Percentiles rank a stretch among this genome's conserved stretches.
Conservation (phyloP, 2,888 invertebrate genomes). For the Tortrix viridana region DNA sequence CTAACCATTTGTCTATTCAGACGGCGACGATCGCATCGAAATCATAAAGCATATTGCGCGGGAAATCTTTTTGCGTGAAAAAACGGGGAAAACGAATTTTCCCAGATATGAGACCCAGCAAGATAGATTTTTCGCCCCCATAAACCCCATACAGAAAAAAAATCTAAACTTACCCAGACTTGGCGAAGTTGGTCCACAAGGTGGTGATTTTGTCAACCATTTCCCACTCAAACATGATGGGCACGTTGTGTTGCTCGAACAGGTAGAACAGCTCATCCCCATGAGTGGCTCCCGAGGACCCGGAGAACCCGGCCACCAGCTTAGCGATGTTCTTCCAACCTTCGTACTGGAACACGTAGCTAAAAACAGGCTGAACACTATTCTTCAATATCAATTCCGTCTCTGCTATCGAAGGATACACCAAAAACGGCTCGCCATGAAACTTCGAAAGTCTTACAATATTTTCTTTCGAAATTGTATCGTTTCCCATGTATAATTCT, state of each 20-base stretch:
- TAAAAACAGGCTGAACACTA: slow-evolving; percentile 58
- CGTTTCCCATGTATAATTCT: slow-evolving; percentile 66
- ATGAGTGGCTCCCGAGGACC: slow-evolving; percentile 61
- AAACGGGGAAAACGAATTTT: too few relatives aligned
- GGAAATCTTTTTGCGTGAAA: too few relatives aligned
- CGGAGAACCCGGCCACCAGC: slow-evolving; percentile 44
- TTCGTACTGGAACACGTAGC: slow-evolving; percentile 61
- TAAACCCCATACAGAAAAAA: too few relatives aligned
- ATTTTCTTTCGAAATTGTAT: slow-evolving; percentile 55
- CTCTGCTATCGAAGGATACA: slow-evolving; percentile 56
- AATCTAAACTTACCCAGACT: slow-evolving; percentile 35
- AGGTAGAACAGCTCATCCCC: slow-evolving; percentile 71
- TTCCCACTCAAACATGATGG: slow-evolving; percentile 54
- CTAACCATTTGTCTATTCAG: too few relatives aligned
- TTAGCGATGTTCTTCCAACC: slow-evolving; percentile 63
- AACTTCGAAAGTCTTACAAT: slow-evolving; percentile 59
- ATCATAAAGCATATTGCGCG: too few relatives aligned
- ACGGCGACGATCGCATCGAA: too few relatives aligned
- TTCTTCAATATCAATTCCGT: slow-evolving; percentile 57
- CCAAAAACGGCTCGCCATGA: slow-evolving; percentile 58
- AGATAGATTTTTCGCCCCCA: too few relatives aligned
- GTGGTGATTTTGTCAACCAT: slow-evolving; percentile 40
- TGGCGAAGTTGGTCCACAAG: slow-evolving; percentile 41
- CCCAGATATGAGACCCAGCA: too few relatives aligned
- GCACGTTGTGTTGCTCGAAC: slow-evolving; percentile 56